Conservation (phyloP, 30 jellyfish, hydroid and myxozoan species). For the Mastigias papua region DNA sequence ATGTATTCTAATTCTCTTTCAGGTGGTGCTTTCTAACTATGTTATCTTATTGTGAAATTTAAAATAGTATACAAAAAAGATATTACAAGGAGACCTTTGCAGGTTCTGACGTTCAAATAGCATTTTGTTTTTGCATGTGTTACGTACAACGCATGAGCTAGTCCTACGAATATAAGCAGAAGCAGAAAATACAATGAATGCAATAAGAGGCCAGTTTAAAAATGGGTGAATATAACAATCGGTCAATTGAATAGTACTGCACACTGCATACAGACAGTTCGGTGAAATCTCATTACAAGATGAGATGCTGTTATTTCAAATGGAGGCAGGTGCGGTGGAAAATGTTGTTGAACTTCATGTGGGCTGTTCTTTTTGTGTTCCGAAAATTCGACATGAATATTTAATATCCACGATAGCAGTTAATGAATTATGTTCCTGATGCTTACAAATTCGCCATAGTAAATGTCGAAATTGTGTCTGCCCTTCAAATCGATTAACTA, state of each 20-base stretch:
- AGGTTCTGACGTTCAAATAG: too few species aligned
- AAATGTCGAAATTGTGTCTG: slow-evolving; percentile 70
- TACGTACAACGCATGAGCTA: too few species aligned
- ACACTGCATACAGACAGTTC: slow-evolving; percentile 3
- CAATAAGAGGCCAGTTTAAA: too few species aligned
- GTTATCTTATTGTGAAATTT: too few species aligned
- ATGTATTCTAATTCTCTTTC: too few species aligned
- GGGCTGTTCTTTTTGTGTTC: slow-evolving; percentile 80
- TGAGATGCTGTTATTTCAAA: not conserved
- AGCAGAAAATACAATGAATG: too few species aligned
- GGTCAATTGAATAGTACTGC: slow-evolving; percentile 2
- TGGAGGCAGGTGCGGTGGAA: slow-evolving; percentile 60
- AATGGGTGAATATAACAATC: too few species aligned
- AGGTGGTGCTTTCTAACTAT: too few species aligned
- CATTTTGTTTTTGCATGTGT: too few species aligned
- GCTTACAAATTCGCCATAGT: slow-evolving; percentile 44
- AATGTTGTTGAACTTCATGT: slow-evolving; percentile 22
- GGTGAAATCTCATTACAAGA: slow-evolving; percentile 8
- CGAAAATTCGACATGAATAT: slow-evolving; percentile 61
- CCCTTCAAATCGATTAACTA: slow-evolving; percentile 32
- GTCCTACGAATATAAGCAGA: too few species aligned
- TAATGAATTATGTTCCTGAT: slow-evolving; percentile 53
- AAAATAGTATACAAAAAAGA: too few species aligned
- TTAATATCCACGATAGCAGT: slow-evolving; percentile 58
- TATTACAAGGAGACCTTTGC: too few species aligned